Conservation (phyloP, 2,888 invertebrate genomes). For the Frankliniella intonsa region DNA sequence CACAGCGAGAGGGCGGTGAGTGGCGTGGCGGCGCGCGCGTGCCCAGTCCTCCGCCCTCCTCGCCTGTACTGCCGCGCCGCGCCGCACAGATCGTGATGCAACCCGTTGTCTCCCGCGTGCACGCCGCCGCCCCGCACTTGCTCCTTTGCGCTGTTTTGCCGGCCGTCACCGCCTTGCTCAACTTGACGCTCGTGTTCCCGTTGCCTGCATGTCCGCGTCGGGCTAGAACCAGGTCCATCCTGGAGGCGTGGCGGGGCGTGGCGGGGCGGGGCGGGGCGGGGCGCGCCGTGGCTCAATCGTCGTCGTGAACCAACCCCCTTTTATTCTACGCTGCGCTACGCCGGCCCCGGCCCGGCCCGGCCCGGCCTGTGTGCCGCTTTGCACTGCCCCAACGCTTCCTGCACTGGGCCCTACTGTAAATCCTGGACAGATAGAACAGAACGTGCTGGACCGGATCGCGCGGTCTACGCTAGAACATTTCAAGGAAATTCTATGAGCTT, state of each 20-base stretch:
- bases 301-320: background rate
- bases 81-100: background rate
- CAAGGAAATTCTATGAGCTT: too few species aligned
- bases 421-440: too few species aligned
- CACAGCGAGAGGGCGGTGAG: too few species aligned
- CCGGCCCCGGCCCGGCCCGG: background rate
- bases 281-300: background rate
- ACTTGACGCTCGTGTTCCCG: background rate
- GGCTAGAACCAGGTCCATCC: background rate
- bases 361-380: background rate
- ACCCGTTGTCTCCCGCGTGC: background rate
- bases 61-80: background rate
- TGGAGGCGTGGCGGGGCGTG: background rate
- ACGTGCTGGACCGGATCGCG: too few species aligned
- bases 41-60: background rate
- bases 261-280: background rate
- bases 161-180: conserved; percentile 20
- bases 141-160: background rate
- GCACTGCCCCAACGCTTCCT: background rate
- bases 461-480: too few species aligned
- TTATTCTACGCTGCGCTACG: background rate
- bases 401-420: background rate
- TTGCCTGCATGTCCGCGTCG: background rate
- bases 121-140: background rate
- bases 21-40: background rate